These are phyloP conservation scores for Tachina grossa DNA, from an alignment of 2,888 invertebrate species.

Conservation along the genomic window DNA sequence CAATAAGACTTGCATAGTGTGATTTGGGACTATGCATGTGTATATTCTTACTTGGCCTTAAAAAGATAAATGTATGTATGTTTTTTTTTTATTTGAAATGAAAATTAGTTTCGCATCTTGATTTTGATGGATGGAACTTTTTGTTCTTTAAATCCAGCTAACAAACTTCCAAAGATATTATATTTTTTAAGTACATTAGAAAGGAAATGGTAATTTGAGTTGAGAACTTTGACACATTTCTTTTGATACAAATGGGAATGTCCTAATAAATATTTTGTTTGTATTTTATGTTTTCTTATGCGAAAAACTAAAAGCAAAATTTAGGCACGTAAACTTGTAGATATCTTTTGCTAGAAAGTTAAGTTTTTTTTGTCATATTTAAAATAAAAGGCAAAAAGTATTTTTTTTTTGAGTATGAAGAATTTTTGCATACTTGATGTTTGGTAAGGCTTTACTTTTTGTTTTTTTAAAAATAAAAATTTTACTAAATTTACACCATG, in stretches of 20 bases:
- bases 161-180: background rate
- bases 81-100: background rate
- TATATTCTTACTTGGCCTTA: too few species aligned
- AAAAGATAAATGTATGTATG: too few species aligned
- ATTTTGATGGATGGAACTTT: constrained; percentile 13
- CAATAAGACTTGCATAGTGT: too few species aligned
- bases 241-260: background rate
- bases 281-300: background rate
- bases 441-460: too few species aligned
- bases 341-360: background rate
- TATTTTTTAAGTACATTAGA: background rate
- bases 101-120: background rate
- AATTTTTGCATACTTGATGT: too few species aligned
- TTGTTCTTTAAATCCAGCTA: background rate
- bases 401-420: too few species aligned
- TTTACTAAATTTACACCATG: too few species aligned
- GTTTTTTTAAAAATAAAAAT: too few species aligned
- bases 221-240: background rate
- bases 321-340: background rate
- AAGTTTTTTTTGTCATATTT: background rate
- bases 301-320: background rate
- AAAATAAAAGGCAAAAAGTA: background rate
- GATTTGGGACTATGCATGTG: too few species aligned
- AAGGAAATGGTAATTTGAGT: constrained; percentile 15
- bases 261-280: background rate